These are phyloP conservation scores for Holotrichia oblita DNA, from an alignment of 1,140 invertebrate species.

Conservation along the genomic window DNA sequence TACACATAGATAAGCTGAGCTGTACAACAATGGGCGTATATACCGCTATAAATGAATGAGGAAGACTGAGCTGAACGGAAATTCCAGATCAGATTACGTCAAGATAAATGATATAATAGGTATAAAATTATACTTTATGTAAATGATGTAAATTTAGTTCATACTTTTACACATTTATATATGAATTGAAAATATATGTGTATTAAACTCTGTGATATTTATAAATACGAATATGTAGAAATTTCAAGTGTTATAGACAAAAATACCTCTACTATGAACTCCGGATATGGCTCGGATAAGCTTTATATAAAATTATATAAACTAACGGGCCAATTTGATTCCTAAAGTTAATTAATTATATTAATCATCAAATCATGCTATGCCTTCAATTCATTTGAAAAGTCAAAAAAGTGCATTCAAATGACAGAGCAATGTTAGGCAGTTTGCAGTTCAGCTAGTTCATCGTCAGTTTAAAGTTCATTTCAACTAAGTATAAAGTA, in stretches of 20 bases:
- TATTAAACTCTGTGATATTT: not conserved
- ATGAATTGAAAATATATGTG: not conserved
- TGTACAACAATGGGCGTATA: not conserved
- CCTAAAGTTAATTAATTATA: not conserved
- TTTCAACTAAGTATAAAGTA: too few species aligned
- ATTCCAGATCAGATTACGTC: not conserved
- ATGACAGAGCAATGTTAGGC: not conserved
- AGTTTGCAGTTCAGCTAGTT: not conserved
- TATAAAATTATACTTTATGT: not conserved
- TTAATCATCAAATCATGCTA: not conserved
- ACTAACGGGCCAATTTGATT: not conserved
- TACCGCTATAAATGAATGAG: not conserved
- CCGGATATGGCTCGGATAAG: too few species aligned
- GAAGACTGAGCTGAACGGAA: not conserved
- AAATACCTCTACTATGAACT: not conserved
- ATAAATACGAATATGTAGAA: not conserved
- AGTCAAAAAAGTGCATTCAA: not conserved
- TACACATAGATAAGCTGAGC: constrained; percentile 1
- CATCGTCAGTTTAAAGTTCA: not conserved
- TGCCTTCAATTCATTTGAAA: constrained; percentile 1
- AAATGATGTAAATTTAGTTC: not conserved
- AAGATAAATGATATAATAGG: not conserved
- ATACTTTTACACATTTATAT: too few species aligned
- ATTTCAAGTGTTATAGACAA: not conserved
- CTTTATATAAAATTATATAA: constrained; percentile 10